Evolutionary conservation across 2,888 invertebrate genomes (phyloP).

Genomic region (Melanostoma mellinum): DNA sequence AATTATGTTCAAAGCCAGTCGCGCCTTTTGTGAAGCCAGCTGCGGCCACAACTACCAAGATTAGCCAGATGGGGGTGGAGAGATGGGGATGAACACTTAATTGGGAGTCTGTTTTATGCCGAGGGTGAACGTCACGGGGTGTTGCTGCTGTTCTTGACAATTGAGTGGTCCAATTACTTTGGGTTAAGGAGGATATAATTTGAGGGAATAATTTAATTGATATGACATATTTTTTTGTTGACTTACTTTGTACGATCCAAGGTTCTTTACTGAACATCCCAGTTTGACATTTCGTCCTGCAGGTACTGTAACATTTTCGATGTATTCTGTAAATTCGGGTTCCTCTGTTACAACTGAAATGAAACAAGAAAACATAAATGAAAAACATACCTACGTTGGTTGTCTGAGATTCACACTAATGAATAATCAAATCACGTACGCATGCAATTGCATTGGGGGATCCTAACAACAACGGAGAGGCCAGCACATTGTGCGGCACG

Average conservation of each 20-base stretch:
- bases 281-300: slow-evolving; percentile 94
- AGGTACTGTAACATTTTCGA: slow-evolving; percentile 92
- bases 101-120: slow-evolving; percentile 41
- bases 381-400: slow-evolving; percentile 8
- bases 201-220: slow-evolving; percentile 54
- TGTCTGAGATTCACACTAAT: slow-evolving; percentile 33
- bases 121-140: slow-evolving; percentile 27
- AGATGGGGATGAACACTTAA: slow-evolving; percentile 33
- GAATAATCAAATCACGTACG: slow-evolving; percentile 57
- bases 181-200: slow-evolving; percentile 51
- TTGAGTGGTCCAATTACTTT: slow-evolving; percentile 49
- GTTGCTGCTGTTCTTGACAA: slow-evolving; percentile 50
- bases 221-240: slow-evolving; percentile 15
- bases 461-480: not conserved
- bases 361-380: slow-evolving; percentile 75
- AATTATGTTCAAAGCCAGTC: too few relatives aligned
- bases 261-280: slow-evolving; percentile 94
- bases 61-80: too few relatives aligned
- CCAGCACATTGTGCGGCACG: slow-evolving; percentile 5
- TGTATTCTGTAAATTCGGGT: slow-evolving; percentile 94
- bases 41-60: too few relatives aligned
- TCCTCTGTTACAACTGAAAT: slow-evolving; percentile 89
- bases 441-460: slow-evolving; percentile 50
- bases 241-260: slow-evolving; percentile 94
- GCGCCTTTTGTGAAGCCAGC: too few relatives aligned